phyloP scores from a whole-genome alignment of 2,797 vertebrate species.

The Cossypha niveicapilla region DNA sequence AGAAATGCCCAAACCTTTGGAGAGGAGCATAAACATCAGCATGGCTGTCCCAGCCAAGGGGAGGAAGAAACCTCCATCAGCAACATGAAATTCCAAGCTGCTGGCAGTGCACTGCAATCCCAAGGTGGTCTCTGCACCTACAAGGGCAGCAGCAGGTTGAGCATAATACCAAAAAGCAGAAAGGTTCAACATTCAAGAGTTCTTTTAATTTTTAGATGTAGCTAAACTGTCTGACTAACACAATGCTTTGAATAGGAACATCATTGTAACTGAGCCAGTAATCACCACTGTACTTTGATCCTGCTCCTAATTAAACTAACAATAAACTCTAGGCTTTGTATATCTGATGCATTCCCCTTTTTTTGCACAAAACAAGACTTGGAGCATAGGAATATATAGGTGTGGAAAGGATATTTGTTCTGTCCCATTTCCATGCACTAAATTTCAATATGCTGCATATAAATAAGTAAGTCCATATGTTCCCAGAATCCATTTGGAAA shows the following conservation, averaged over 20 bases:
- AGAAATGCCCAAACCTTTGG: neutral
- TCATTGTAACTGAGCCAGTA: neutral
- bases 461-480: neutral
- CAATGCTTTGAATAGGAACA: neutral
- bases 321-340: neutral
- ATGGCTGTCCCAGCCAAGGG: neutral
- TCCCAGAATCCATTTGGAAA: slow-evolving; percentile 16
- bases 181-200: fast-evolving
- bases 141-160: neutral
- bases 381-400: neutral
- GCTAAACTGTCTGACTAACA: neutral
- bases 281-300: neutral
- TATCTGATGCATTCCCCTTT: neutral
- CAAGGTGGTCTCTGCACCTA: neutral
- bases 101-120: fast-evolving
- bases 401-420: neutral
- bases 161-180: neutral
- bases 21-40: neutral
- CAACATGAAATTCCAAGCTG: neutral
- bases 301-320: neutral
- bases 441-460: neutral
- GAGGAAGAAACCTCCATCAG: neutral
- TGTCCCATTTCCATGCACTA: neutral
- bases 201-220: neutral
- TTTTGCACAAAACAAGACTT: neutral